Evolutionary conservation across 2,113 vertebrate genomes (phyloP).

Genomic region (Etheostoma cragini): DNA sequence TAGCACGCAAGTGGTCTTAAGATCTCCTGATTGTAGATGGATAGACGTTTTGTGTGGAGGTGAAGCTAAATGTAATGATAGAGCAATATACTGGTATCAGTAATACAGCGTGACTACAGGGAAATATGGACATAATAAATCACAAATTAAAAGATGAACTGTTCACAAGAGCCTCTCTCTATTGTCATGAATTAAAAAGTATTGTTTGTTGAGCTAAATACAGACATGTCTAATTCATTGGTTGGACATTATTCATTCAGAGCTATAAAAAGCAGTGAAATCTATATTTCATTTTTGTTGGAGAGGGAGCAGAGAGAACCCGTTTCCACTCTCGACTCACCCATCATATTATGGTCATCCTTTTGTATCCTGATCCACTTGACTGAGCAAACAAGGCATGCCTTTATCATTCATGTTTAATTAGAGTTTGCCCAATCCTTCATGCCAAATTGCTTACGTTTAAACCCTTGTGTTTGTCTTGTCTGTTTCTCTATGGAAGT

Average conservation of each 20-base stretch:
- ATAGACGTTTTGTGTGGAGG: constrained; percentile 5
- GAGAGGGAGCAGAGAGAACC: constrained; percentile 39
- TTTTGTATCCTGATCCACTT: constrained; percentile 56
- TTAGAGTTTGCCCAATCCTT: constrained; percentile 62
- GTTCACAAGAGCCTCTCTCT: constrained; percentile 23
- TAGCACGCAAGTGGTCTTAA: constrained; percentile 18
- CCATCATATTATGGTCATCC: constrained; percentile 43
- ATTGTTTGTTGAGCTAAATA: constrained; percentile 48
- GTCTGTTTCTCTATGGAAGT: constrained; percentile 60
- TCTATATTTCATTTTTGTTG: constrained; percentile 63
- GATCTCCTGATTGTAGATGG: constrained; percentile 15
- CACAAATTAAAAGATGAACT: constrained; percentile 45
- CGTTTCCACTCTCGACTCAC: constrained; percentile 16
- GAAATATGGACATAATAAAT: constrained; percentile 34
- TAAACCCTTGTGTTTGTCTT: constrained; percentile 55
- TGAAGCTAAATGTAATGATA: constrained; percentile 28
- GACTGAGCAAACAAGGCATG: constrained; percentile 75
- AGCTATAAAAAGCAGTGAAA: constrained; percentile 61
- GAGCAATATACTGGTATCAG: constrained; percentile 10
- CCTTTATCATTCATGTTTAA: constrained; percentile 77
- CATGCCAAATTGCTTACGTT: constrained; percentile 58
- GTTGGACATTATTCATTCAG: constrained; percentile 37
- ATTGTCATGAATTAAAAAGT: constrained; percentile 33
- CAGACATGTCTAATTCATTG: constrained; percentile 44
- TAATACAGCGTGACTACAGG: constrained; percentile 26